Evolutionary conservation across 2,888 invertebrate genomes (phyloP).

Genomic region (Calliopum simillimum): DNA sequence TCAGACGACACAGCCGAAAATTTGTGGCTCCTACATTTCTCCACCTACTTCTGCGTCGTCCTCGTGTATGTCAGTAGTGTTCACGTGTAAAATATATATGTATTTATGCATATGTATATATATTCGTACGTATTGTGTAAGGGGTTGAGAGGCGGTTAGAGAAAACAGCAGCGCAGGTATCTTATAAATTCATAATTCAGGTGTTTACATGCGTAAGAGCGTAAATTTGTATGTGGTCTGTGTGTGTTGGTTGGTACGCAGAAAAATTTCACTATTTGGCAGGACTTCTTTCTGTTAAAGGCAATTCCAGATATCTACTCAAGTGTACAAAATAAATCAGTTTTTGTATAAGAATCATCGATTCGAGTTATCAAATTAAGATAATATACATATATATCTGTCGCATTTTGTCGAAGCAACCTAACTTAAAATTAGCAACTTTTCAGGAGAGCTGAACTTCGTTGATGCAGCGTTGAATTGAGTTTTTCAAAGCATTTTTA

Average conservation of each 20-base stretch:
- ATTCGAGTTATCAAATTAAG: too few species aligned
- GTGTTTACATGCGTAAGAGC: slow-evolving; percentile 50
- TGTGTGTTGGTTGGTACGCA: slow-evolving; percentile 1
- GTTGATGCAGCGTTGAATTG: too few species aligned
- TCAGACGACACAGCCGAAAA: not conserved
- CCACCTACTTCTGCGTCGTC: not conserved
- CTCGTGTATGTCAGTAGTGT: not conserved
- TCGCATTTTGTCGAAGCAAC: too few species aligned
- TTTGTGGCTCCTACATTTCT: not conserved
- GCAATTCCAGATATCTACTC: too few species aligned
- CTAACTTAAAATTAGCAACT: too few species aligned
- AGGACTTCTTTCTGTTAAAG: too few species aligned
- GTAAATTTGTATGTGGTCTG: slow-evolving; percentile 14
- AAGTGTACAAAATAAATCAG: too few species aligned
- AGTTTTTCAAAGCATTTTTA: too few species aligned
- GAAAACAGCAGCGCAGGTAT: slow-evolving; percentile 46
- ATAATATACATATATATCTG: too few species aligned
- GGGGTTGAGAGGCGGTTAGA: not conserved
- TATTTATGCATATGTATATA: slow-evolving; percentile 15
- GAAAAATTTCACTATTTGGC: too few species aligned
- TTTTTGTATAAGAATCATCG: too few species aligned
- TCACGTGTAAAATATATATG: slow-evolving; percentile 24
- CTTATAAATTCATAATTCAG: slow-evolving; percentile 59
- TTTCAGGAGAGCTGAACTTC: too few species aligned
- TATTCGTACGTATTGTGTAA: not conserved